phyloP scores from a whole-genome alignment of 2,113 vertebrate species.

The Setophaga kirtlandii region DNA sequence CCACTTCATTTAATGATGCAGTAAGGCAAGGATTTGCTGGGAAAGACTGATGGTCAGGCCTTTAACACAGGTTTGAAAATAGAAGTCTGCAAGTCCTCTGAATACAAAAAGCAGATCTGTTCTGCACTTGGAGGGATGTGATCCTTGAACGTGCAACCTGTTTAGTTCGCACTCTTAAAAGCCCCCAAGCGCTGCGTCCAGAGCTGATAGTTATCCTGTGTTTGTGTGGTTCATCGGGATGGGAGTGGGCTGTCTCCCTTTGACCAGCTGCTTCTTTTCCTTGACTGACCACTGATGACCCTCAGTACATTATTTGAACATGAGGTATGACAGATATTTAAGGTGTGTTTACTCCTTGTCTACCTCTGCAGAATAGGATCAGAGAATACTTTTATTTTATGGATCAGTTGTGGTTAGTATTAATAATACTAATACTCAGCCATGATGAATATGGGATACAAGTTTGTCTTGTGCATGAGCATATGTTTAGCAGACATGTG shows the following conservation, averaged over 20 bases:
- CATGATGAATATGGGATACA: neutral
- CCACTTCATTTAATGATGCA: fast-evolving
- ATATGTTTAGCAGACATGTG: fast-evolving
- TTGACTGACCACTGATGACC: neutral
- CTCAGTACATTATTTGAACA: neutral
- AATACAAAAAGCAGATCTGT: neutral
- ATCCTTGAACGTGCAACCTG: neutral
- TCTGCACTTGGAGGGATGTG: neutral
- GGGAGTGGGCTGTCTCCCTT: neutral
- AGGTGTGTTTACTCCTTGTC: neutral
- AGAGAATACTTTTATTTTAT: neutral
- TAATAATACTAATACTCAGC: neutral
- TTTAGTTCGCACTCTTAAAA: fast-evolving
- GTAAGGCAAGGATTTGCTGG: neutral
- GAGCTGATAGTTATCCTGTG: neutral
- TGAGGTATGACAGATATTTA: neutral
- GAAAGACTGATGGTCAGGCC: neutral
- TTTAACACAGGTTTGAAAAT: neutral
- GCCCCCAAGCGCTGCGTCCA: neutral
- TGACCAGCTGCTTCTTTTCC: neutral
- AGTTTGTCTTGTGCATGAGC: neutral
- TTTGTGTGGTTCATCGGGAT: fast-evolving
- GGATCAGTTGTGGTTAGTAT: neutral
- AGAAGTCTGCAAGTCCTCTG: neutral
- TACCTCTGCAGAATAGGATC: neutral